Conservation (phyloP, 2,113 vertebrate genomes). For the Oenanthe oenanthe region DNA sequence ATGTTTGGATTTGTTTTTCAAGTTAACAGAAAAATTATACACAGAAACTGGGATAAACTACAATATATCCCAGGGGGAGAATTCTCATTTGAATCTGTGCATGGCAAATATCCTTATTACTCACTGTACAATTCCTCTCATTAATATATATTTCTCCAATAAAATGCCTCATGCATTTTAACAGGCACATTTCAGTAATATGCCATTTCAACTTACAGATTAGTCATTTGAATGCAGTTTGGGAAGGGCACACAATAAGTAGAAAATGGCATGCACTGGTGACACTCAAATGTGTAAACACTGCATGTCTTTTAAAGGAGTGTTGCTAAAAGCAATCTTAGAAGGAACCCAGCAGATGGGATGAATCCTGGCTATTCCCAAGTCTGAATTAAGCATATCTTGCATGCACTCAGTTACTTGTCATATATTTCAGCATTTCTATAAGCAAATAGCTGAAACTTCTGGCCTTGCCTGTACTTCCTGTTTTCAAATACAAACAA, state of each 20-base stretch:
- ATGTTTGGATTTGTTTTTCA: neutral
- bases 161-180: neutral
- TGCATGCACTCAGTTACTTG: neutral
- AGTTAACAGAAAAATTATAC: neutral
- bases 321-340: neutral
- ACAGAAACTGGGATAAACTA: neutral
- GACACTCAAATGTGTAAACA: neutral
- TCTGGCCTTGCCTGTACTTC: neutral
- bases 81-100: neutral
- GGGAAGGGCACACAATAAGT: neutral
- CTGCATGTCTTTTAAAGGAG: neutral
- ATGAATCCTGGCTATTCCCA: neutral
- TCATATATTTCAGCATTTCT: neutral
- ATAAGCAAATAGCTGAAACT: neutral
- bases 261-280: neutral
- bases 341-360: neutral
- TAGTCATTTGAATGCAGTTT: neutral
- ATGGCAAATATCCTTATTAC: neutral
- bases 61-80: neutral
- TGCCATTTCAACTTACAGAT: neutral
- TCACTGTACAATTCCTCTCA: neutral
- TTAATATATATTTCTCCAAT: neutral
- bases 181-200: neutral
- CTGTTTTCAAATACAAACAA: neutral
- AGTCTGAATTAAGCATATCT: neutral